Conservation (phyloP, 2,113 vertebrate species). For the Bothrops jararaca region DNA sequence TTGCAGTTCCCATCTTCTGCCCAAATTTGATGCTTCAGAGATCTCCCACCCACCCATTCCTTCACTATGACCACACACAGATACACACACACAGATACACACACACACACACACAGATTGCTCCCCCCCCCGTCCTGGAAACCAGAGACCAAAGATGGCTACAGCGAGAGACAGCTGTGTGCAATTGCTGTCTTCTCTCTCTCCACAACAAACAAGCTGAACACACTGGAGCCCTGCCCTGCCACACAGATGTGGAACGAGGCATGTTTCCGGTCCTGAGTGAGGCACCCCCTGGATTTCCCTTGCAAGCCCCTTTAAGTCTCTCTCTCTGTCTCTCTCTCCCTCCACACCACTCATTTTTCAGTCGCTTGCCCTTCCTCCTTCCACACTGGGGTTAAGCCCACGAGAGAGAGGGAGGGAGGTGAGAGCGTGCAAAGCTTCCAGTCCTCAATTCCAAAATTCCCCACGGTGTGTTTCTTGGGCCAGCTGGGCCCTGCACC, state of each 20-base stretch:
- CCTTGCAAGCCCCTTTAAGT: constrained; percentile 43
- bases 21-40: not conserved
- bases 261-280: constrained; percentile 68
- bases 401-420: not conserved
- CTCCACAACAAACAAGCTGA: constrained; percentile 22
- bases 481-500: not conserved
- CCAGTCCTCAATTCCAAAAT: constrained; percentile 16
- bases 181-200: not conserved
- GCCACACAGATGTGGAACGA: constrained; percentile 73
- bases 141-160: constrained; percentile 37
- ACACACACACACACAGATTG: not conserved
- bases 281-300: constrained; percentile 66
- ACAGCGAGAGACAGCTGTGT: constrained; percentile 59
- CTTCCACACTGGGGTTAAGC: not conserved
- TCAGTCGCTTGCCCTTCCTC: not conserved
- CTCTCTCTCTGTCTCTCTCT: not conserved
- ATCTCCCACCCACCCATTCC: not conserved
- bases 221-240: constrained; percentile 40
- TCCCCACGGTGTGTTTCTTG: not conserved
- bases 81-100: too few relatives aligned
- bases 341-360: not conserved
- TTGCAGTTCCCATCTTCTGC: not conserved
- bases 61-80: too few relatives aligned
- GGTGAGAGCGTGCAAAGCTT: not conserved
- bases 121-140: constrained; percentile 35